Conservation (phyloP, 2,797 vertebrate species). For the Sebastes diploproa region DNA sequence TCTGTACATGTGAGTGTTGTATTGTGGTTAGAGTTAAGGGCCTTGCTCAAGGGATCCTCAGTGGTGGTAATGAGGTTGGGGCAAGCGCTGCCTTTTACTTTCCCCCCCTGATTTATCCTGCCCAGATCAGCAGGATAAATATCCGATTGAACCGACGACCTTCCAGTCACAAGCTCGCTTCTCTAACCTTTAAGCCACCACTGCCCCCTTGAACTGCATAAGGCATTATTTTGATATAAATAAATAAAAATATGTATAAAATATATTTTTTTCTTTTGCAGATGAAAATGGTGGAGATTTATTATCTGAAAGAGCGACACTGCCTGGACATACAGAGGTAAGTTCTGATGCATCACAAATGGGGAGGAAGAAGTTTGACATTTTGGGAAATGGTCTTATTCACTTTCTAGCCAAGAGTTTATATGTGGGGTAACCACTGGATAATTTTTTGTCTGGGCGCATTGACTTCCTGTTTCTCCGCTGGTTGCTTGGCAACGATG, state of each 20-base stretch:
- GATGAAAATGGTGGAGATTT: constrained; percentile 75
- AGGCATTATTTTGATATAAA: too few species aligned
- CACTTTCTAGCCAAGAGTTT: background rate
- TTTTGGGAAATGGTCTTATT: background rate
- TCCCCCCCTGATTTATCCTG: too few species aligned
- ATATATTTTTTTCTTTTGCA: constrained; percentile 49
- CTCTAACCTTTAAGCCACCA: background rate
- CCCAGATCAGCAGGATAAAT: too few species aligned
- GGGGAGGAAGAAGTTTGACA: background rate
- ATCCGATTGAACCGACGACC: background rate
- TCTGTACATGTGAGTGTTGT: too few species aligned
- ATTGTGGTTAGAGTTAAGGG: too few species aligned
- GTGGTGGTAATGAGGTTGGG: background rate
- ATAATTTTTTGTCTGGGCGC: background rate
- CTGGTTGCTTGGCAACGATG: background rate
- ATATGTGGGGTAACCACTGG: background rate
- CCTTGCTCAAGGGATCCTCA: background rate
- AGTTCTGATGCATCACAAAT: constrained; percentile 15
- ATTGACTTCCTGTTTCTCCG: background rate
- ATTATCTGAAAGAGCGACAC: constrained; percentile 50
- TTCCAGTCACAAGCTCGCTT: background rate
- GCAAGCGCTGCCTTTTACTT: too few species aligned
- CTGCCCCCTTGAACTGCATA: too few species aligned
- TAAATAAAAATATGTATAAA: background rate
- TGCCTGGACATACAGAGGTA: constrained; percentile 78